Conservation (phyloP, 2,113 vertebrate species). For the Orthonyx spaldingii region DNA sequence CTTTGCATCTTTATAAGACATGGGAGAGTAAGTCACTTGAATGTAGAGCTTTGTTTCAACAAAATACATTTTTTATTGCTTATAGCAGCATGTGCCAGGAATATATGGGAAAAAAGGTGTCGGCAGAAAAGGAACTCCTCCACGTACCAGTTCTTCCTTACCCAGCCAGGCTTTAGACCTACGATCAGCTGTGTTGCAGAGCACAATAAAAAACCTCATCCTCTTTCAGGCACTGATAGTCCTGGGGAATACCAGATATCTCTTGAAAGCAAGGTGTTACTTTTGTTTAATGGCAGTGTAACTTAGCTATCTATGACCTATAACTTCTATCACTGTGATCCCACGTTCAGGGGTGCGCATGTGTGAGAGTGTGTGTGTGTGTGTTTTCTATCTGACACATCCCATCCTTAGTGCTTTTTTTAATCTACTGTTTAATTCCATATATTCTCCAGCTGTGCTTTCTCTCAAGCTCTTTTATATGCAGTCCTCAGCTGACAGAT, state of each 20-base stretch:
- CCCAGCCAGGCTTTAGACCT: slow-evolving; percentile 30
- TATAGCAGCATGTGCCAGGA: slow-evolving; percentile 36
- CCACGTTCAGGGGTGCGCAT: slow-evolving; percentile 29
- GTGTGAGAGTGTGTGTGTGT: background rate
- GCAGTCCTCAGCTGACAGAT: background rate
- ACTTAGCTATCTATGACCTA: background rate
- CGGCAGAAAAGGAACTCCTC: slow-evolving; percentile 28
- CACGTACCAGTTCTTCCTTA: background rate
- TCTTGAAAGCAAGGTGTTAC: background rate
- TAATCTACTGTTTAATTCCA: background rate
- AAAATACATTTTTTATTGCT: slow-evolving; percentile 12
- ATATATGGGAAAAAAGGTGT: background rate
- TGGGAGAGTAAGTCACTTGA: slow-evolving; percentile 62
- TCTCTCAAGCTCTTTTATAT: slow-evolving; percentile 1
- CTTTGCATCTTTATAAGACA: slow-evolving; percentile 55
- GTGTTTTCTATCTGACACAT: background rate
- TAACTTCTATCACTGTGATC: slow-evolving; percentile 60
- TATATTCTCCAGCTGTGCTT: background rate
- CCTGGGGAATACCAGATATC: slow-evolving; percentile 17
- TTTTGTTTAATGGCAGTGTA: background rate
- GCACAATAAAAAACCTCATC: slow-evolving; percentile 24
- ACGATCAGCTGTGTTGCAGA: slow-evolving; percentile 16
- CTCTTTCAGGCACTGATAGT: slow-evolving; percentile 33
- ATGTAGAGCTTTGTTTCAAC: slow-evolving; percentile 58
- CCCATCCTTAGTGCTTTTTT: background rate